phyloP scores from a whole-genome alignment of 2,797 vertebrate species.

The Saxicola maurus region DNA sequence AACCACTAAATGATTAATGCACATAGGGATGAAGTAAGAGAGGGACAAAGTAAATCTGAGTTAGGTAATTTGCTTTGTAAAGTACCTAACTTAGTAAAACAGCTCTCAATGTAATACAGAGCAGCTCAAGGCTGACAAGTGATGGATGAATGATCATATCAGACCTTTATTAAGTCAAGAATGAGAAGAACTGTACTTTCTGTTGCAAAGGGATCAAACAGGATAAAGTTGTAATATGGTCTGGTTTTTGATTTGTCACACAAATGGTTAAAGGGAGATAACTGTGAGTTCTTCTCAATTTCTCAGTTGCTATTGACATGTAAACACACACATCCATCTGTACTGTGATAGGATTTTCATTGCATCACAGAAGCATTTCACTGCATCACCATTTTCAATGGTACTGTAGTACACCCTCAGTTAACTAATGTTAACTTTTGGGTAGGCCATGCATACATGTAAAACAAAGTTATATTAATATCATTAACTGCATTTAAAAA shows the following conservation, averaged over 20 bases:
- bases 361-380: not conserved
- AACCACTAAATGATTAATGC: not conserved
- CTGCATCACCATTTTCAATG: not conserved
- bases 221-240: not conserved
- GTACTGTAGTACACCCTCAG: not conserved
- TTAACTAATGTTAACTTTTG: not conserved
- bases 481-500: not conserved
- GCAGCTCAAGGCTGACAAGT: not conserved
- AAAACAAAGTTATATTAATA: not conserved
- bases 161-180: not conserved
- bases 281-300: not conserved
- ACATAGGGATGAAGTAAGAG: not conserved
- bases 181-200: not conserved
- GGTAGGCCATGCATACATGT: not conserved
- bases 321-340: not conserved
- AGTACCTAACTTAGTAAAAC: not conserved
- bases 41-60: not conserved
- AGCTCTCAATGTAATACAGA: not conserved
- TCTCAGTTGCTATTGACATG: not conserved
- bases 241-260: not conserved
- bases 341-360: not conserved
- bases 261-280: not conserved
- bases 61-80: not conserved
- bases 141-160: not conserved
- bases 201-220: not conserved